Conservation (phyloP, 2,113 vertebrate species). For the Ornithorhynchus anatinus region DNA sequence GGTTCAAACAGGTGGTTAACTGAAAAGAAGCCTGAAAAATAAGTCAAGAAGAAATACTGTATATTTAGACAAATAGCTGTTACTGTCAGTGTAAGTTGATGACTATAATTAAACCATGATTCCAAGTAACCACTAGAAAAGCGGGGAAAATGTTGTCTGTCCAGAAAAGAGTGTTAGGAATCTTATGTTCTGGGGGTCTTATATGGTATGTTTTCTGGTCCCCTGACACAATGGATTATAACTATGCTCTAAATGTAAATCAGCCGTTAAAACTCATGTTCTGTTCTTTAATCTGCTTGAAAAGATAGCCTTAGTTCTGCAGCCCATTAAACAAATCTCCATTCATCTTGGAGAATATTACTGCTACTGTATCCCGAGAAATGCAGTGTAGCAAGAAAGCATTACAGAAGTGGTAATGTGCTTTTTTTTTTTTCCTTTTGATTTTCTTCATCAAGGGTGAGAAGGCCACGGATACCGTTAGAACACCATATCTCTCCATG, state of each 20-base stretch:
- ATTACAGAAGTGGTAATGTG: too few species aligned
- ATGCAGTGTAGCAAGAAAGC: too few species aligned
- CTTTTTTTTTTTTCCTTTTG: too few species aligned
- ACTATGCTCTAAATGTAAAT: neutral
- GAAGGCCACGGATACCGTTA: too few species aligned
- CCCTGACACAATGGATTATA: neutral
- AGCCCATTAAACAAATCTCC: too few species aligned
- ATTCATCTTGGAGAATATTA: too few species aligned
- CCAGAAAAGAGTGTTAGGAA: neutral
- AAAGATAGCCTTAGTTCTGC: too few species aligned
- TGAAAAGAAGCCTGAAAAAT: constrained; percentile 7
- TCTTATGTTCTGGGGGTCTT: neutral
- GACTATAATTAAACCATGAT: neutral
- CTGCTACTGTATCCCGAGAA: too few species aligned
- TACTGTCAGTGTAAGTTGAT: constrained; percentile 1
- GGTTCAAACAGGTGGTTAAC: neutral
- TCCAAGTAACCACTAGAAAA: neutral
- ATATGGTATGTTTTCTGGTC: neutral
- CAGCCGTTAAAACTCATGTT: constrained; percentile 15
- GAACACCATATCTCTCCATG: too few species aligned
- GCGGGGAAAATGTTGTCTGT: neutral
- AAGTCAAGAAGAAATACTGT: neutral
- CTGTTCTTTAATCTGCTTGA: constrained; percentile 21
- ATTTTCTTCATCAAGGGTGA: too few species aligned
- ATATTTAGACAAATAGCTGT: neutral